Evolutionary conservation across 2,888 invertebrate species (phyloP), one percentile per base, ranked within the genome.

Genomic region (Trachelus iudaicus): DNA sequence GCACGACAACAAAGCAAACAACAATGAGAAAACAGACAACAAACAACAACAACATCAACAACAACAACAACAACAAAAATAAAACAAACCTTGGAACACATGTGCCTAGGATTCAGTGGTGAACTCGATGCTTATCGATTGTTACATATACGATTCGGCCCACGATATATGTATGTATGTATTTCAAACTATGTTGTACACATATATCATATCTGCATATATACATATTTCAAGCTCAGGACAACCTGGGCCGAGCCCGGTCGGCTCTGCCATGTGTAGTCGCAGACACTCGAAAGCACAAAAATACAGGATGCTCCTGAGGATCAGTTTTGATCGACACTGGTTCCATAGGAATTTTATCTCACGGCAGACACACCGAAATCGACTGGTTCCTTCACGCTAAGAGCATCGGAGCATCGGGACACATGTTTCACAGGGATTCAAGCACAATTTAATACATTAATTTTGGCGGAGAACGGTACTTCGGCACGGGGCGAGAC

Each of bases 1-100:
- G 56, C 56, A 78, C 80, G 82, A 79, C 80, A 82, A 80, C 80
- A 82, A 78, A 75, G 79, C 82, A 69, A 81, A 73, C 73, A 78
- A 78, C 69, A 78, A 76, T 71, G 78, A 75, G 40, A 80, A 77
- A 76, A 77, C 68, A 75, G 79, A 76, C 77, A 75, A 34, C 77
- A 69, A 79, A 37, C 23, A 73, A 73, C 34, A 31, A 69, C 74
- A 75, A 56, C 78, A 40, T 13, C n/a, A n/a, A n/a, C n/a, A n/a
- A n/a, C n/a, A n/a, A 11, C 35, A 37, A 40, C 15, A 40, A 40
- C 15, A 35, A 35, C 12, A 35, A 56, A 56, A 56, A 56, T 56
- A 56, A 69, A 82, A 69, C 37, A 78, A 80, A 69, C 73, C 78
- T 75, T 76, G 75, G 69, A 73, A 35, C 78, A 75, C 56, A 9